A percentile compares a stretch with the other conserved stretches of the same genome.
phyloP scores from a whole-genome alignment of 64 coral and sea anemone genomes.

The Acropora yongei region DNA sequence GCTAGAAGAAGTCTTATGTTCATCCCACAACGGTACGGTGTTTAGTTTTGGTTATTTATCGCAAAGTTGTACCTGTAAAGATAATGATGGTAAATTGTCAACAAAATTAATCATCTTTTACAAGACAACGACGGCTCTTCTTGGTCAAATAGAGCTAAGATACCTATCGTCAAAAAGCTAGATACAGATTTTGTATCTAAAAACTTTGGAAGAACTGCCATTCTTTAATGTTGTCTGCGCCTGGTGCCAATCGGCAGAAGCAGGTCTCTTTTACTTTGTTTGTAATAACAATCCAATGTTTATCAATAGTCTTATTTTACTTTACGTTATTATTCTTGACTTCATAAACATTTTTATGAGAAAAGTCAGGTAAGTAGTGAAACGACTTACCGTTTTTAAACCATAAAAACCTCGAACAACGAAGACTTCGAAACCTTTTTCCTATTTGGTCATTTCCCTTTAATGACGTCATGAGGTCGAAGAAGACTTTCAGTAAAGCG shows the following conservation, averaged over 20 bases:
- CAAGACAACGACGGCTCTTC: not conserved
- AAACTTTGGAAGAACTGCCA: not conserved
- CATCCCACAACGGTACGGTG: conserved; percentile 28
- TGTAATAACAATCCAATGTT: conserved; percentile 47
- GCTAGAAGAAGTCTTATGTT: conserved; percentile 44
- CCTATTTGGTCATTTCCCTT: conserved; percentile 45
- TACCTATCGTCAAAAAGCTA: not conserved
- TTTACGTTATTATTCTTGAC: not conserved
- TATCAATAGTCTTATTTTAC: not conserved
- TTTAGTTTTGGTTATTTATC: conserved; percentile 54
- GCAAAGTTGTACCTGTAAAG: conserved; percentile 34
- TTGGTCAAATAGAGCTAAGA: not conserved
- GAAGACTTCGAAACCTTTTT: not conserved
- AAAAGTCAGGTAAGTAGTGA: not conserved
- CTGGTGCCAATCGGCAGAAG: not conserved
- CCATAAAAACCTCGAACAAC: conserved; percentile 6
- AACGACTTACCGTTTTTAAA: conserved; percentile 19
- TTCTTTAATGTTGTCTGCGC: not conserved
- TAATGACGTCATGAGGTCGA: conserved; percentile 40
- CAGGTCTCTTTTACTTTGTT: conserved; percentile 41
- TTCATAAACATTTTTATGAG: not conserved
- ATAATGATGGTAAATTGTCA: conserved; percentile 1
- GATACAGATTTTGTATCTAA: not conserved
- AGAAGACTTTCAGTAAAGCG: not conserved
- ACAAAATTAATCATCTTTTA: not conserved